Conservation (phyloP, 2,888 invertebrate genomes). For the Athalia cordata region DNA sequence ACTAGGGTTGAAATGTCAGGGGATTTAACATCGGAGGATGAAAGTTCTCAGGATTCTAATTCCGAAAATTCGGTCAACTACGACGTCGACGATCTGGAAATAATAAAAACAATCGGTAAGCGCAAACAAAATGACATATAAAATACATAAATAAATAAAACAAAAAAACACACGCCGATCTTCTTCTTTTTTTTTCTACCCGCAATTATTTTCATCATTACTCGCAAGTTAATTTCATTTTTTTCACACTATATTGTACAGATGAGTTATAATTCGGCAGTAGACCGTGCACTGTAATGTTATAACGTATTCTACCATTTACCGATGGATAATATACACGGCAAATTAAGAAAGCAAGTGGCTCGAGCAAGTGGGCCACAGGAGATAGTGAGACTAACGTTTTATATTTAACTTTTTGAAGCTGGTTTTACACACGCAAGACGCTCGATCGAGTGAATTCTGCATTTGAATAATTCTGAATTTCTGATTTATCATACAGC, state of each 20-base stretch:
- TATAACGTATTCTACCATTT: neutral
- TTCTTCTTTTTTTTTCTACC: neutral
- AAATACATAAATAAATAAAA: too few species aligned
- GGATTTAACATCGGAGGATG: constrained; percentile 66
- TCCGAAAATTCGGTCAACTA: constrained; percentile 70
- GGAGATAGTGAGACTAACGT: constrained; percentile 61
- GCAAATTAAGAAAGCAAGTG: constrained; percentile 42
- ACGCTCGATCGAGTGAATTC: constrained; percentile 31
- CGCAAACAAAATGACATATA: constrained; percentile 52
- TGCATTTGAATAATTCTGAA: neutral
- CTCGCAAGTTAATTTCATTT: neutral
- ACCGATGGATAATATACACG: neutral
- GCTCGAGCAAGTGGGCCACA: constrained; percentile 64
- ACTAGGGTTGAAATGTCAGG: constrained; percentile 56
- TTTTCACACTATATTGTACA: neutral
- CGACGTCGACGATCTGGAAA: constrained; percentile 87
- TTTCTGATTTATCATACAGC: too few species aligned
- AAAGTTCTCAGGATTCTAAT: constrained; percentile 66
- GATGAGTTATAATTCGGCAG: neutral
- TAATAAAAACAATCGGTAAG: constrained; percentile 92
- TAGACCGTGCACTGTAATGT: neutral
- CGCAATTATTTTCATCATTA: neutral
- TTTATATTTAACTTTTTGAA: constrained; percentile 63
- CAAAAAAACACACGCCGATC: too few species aligned
- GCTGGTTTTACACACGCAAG: constrained; percentile 53